phyloP scores from a whole-genome alignment of 2,797 vertebrate species.

The Myiothlypis coronata region DNA sequence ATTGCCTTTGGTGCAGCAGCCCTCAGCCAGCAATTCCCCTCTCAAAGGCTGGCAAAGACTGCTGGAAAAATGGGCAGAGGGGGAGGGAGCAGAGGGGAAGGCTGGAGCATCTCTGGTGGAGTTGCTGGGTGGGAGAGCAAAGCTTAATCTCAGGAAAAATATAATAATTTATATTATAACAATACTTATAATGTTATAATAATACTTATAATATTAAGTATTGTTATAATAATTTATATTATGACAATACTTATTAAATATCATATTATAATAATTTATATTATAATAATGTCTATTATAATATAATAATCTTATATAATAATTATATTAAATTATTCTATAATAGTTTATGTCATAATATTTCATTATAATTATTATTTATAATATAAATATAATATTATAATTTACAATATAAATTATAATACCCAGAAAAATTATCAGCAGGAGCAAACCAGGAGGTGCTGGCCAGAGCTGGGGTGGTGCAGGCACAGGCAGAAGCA shows the following conservation, averaged over 20 bases:
- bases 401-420: background rate
- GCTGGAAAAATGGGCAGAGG: background rate
- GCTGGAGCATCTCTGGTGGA: background rate
- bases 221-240: no score
- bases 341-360: no score
- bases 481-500: background rate
- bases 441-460: background rate
- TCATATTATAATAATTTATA: no score
- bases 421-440: background rate
- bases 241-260: no score
- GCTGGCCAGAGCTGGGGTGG: background rate
- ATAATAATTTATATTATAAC: no score
- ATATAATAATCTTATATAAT: no score
- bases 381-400: no score
- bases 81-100: background rate
- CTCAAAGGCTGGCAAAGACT: background rate
- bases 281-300: no score
- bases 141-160: background rate
- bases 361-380: no score
- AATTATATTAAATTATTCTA: no score
- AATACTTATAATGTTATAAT: no score
- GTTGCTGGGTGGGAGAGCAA: background rate
- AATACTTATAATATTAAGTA: no score
- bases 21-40: background rate
- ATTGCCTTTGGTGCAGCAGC: background rate